phyloP scores from a whole-genome alignment of 1,140 invertebrate genomes.

The Caenorhabditis briggsae region DNA sequence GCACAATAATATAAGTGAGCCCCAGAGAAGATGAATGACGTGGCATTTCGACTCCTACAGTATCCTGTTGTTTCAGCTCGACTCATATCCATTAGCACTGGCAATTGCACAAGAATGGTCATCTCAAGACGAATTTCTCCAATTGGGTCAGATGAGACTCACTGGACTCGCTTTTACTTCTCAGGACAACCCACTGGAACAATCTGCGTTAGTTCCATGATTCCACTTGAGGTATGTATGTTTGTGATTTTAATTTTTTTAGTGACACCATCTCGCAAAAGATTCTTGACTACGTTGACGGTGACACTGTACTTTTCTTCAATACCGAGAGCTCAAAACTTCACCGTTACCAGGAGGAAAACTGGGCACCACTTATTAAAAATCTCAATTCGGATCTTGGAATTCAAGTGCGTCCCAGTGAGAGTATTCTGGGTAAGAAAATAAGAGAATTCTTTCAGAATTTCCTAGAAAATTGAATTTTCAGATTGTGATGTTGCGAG shows the following conservation, averaged over 20 bases:
- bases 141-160: constrained; percentile 82
- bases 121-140: constrained; percentile 85
- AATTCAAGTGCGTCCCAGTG: constrained; percentile 73
- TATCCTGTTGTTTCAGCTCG: constrained; percentile 66
- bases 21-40: background rate
- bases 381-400: constrained; percentile 85
- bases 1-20: background rate
- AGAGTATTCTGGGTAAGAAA: constrained; percentile 77
- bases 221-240: background rate
- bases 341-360: constrained; percentile 83
- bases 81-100: constrained; percentile 88
- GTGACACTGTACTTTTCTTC: constrained; percentile 85
- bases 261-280: constrained; percentile 85
- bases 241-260: constrained; percentile 47
- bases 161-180: constrained; percentile 90
- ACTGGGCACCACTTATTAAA: constrained; percentile 89
- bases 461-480: background rate
- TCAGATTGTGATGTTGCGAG: constrained; percentile 23
- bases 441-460: background rate
- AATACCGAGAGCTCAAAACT: constrained; percentile 79
- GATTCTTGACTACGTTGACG: constrained; percentile 87
- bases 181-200: constrained; percentile 89
- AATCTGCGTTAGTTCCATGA: constrained; percentile 79
- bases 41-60: background rate
- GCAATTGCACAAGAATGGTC: constrained; percentile 93